Conservation (phyloP, 2,888 invertebrate species). For the Trissoscelio sp. region DNA sequence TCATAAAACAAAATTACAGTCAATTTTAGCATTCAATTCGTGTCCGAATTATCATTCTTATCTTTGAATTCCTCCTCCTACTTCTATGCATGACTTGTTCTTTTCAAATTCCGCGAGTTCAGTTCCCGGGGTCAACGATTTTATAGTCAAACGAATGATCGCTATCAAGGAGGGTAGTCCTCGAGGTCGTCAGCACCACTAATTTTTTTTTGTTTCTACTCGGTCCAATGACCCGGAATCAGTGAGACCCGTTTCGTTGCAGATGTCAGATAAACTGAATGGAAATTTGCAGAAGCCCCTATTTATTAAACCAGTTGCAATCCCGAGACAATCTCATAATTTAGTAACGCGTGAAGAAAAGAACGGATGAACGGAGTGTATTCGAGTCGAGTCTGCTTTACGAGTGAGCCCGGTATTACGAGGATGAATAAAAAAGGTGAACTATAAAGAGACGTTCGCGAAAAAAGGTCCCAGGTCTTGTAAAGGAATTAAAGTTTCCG, state of each 20-base stretch:
- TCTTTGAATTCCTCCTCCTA: too few species aligned
- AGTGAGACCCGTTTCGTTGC: too few species aligned
- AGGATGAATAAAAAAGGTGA: conserved; percentile 10
- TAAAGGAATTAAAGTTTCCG: conserved; percentile 9
- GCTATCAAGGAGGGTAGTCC: neutral
- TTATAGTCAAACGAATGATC: neutral
- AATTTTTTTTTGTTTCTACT: neutral
- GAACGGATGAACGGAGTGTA: conserved; percentile 10
- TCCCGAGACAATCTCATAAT: conserved; percentile 20
- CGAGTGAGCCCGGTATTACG: conserved; percentile 12
- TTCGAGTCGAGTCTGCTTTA: conserved; percentile 14
- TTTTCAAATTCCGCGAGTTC: too few species aligned
- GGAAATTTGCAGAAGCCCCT: neutral
- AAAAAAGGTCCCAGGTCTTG: conserved; percentile 19
- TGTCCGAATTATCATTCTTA: conserved; percentile 16
- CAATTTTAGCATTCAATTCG: conserved; percentile 17
- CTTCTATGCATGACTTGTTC: too few species aligned
- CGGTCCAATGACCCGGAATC: neutral
- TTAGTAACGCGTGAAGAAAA: conserved; percentile 20
- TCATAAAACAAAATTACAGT: conserved; percentile 21
- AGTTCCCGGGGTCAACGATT: neutral
- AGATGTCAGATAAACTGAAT: neutral
- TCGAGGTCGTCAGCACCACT: neutral
- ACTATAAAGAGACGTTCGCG: conserved; percentile 14
- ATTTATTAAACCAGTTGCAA: conserved; percentile 17